Conservation (phyloP, 2,888 invertebrate genomes). For the Eulithis testata region DNA sequence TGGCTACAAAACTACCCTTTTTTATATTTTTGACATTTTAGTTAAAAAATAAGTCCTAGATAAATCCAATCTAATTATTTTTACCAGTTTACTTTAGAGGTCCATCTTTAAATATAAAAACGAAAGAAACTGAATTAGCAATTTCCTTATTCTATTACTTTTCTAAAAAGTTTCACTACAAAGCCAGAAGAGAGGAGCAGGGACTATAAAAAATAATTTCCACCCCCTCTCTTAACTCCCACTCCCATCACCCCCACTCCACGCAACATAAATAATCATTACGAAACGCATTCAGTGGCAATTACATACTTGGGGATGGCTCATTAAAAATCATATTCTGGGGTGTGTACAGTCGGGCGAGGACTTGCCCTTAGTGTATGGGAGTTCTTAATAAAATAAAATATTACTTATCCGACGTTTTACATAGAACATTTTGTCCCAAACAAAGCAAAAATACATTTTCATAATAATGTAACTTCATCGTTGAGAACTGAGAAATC, state of each 20-base stretch:
- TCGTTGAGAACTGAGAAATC: too few relatives aligned
- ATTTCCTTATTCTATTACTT: conserved; percentile 27
- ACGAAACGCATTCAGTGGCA: conserved; percentile 69
- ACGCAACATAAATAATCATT: conserved; percentile 73
- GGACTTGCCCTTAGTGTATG: background rate
- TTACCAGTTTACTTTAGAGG: too few relatives aligned
- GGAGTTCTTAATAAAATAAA: too few relatives aligned
- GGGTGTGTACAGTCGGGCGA: conserved; percentile 45
- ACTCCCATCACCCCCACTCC: conserved; percentile 30
- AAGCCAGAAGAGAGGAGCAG: conserved; percentile 29
- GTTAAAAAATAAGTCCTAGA: too few relatives aligned
- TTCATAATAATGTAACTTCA: too few relatives aligned
- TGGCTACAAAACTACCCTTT: too few relatives aligned
- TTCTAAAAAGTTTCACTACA: conserved; percentile 34
- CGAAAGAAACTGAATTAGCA: conserved; percentile 22
- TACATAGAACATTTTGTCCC: too few relatives aligned
- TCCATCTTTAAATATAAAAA: conserved; percentile 9
- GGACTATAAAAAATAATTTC: conserved; percentile 75
- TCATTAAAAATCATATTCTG: conserved; percentile 72
- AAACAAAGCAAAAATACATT: too few relatives aligned
- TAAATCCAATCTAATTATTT: too few relatives aligned
- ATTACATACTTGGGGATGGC: conserved; percentile 72
- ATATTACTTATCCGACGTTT: too few relatives aligned
- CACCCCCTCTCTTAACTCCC: conserved; percentile 47
- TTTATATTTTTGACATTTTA: too few relatives aligned